These are phyloP conservation scores for Mormyrus iriodes DNA, from an alignment of 2,113 vertebrate genomes.

Conservation along the genomic window DNA sequence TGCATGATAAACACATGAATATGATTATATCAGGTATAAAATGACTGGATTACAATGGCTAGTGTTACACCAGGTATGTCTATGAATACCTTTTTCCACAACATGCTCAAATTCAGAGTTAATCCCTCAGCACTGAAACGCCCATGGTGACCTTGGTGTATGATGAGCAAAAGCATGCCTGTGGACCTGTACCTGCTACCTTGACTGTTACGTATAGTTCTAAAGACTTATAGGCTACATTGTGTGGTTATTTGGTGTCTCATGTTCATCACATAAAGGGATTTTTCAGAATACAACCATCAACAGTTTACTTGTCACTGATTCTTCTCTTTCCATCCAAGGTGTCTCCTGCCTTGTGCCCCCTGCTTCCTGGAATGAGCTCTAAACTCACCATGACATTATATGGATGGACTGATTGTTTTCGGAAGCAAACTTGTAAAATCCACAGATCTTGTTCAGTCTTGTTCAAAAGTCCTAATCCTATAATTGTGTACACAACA, in stretches of 20 bases:
- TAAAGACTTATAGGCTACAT: neutral
- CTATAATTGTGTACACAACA: too few relatives aligned
- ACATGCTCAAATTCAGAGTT: too few relatives aligned
- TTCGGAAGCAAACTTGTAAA: too few relatives aligned
- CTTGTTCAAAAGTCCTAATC: too few relatives aligned
- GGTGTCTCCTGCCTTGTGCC: neutral
- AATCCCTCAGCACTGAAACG: too few relatives aligned
- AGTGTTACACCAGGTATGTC: neutral
- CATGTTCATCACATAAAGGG: neutral
- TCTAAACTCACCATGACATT: too few relatives aligned
- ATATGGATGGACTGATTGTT: too few relatives aligned
- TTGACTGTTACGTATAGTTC: neutral
- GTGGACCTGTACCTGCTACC: neutral
- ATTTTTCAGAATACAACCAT: neutral
- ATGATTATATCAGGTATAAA: neutral
- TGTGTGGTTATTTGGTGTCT: neutral
- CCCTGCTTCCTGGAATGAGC: neutral
- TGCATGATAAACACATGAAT: neutral
- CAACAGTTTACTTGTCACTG: neutral
- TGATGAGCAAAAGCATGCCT: too few relatives aligned
- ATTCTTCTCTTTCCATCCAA: neutral
- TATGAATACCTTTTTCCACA: neutral
- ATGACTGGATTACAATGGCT: neutral
- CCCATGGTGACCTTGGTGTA: too few relatives aligned
- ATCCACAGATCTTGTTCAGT: too few relatives aligned